Evolutionary conservation across 2,797 vertebrate genomes (phyloP), one percentile per base, ranked within the genome.

Genomic region (Pseudochirops cupreus): DNA sequence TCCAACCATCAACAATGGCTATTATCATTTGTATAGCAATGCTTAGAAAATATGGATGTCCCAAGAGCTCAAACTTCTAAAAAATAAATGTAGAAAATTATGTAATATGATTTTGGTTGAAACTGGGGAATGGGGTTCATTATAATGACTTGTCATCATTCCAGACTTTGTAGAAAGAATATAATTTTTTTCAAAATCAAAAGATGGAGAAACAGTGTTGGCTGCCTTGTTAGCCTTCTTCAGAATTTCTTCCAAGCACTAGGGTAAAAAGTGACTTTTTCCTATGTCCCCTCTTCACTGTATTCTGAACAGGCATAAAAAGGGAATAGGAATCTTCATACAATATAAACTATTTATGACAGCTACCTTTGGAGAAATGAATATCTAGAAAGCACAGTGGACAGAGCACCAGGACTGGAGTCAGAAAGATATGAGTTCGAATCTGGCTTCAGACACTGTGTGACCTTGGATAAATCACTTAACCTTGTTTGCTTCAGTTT

Each of bases 121-220:
- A 53, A 39, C 13, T 11, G 6, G 74, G 14, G 2, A 59, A 58
- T 87, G 74, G 16, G 31, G 50, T 93, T 33, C 54, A 74, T 89
- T 91, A 52, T 1, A 59, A 93, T 89, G 91, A 92, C 50, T 92
- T 94, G 31, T 14, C 11, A 93, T 95, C 62, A 87, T 55, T 95
- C 87, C 92, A 90, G 28, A 13, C 29, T 2, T 12, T 29, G 28
- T 31, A 1, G 31, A 31, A 59, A 59, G 58, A 59, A 1, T 12
- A n/a, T 67, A 4, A n/a, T n/a, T 16, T 67, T 67, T 82, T 82
- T 82, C 67, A 82, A 46, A 82, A 46, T 5, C 18, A 46, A 82
- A 82, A 39, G 7, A 24, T 39, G 6, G n/a, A 74, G 7, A 74
- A 16, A n/a, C 5, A 74, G 2, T 39, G 18, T 5, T 74, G 7